These are phyloP conservation scores for Bombus superbus DNA, from an alignment of 1,140 invertebrate genomes.

Conservation along the genomic window DNA sequence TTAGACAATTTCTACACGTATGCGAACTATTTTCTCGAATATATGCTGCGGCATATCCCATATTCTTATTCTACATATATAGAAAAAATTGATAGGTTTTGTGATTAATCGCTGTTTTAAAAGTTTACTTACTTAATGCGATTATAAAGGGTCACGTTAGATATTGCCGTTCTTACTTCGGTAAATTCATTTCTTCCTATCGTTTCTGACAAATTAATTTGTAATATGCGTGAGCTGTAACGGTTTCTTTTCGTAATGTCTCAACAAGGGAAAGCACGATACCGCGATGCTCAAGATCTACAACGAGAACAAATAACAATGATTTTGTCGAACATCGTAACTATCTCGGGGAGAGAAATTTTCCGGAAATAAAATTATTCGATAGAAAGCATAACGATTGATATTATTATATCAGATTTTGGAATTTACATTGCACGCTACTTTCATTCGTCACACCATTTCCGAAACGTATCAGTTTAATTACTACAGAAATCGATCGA, in stretches of 20 bases:
- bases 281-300: not conserved
- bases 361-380: not conserved
- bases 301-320: not conserved
- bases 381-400: not conserved
- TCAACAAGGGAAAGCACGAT: not conserved
- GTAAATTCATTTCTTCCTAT: not conserved
- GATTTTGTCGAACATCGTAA: not conserved
- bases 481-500: not conserved
- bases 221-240: no score
- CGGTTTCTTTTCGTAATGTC: not conserved
- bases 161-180: not conserved
- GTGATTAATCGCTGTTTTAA: no score
- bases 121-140: no score
- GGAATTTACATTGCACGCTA: not conserved
- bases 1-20: no score
- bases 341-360: not conserved
- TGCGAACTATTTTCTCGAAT: no score
- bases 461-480: no score
- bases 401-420: slow-evolving; percentile 1
- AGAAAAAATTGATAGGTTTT: no score
- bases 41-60: no score
- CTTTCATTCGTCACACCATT: no score
- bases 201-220: not conserved
- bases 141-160: not conserved
- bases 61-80: no score